phyloP scores from a whole-genome alignment of 2,113 vertebrate genomes.

The Vulpes lagopus region DNA sequence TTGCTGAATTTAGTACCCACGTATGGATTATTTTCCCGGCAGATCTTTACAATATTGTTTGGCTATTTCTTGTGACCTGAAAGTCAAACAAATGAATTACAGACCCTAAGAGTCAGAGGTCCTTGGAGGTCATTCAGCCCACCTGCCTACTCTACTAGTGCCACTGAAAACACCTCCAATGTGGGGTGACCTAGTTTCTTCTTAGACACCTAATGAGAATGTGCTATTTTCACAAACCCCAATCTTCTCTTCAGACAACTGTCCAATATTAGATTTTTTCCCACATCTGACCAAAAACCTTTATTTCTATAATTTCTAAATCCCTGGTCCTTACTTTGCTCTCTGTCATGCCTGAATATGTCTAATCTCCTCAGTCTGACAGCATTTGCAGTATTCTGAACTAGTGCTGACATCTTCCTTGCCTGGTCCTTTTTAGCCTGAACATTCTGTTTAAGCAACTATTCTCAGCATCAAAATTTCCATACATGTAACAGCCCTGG shows the following conservation, averaged over 20 bases:
- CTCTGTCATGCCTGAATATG: neutral
- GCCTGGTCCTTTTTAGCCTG: neutral
- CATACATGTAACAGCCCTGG: neutral
- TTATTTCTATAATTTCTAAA: neutral
- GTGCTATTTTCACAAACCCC: neutral
- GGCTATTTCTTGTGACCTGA: slow-evolving; percentile 50
- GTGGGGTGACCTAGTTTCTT: neutral
- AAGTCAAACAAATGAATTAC: slow-evolving; percentile 48
- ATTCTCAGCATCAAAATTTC: neutral
- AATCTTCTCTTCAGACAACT: neutral
- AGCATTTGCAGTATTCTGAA: neutral
- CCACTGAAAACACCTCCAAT: neutral
- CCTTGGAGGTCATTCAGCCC: neutral
- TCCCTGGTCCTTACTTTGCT: neutral
- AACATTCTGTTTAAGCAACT: neutral
- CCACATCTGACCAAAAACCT: neutral
- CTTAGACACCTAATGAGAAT: neutral
- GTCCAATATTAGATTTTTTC: neutral
- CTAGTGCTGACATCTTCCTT: neutral
- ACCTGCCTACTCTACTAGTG: neutral
- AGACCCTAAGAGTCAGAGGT: neutral
- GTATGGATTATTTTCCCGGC: slow-evolving; percentile 58
- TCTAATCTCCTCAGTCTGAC: neutral
- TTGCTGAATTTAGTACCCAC: slow-evolving; percentile 21
- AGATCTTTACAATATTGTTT: slow-evolving; percentile 55